Conservation (phyloP, 2,113 vertebrate species). For the Stercorarius parasiticus region DNA sequence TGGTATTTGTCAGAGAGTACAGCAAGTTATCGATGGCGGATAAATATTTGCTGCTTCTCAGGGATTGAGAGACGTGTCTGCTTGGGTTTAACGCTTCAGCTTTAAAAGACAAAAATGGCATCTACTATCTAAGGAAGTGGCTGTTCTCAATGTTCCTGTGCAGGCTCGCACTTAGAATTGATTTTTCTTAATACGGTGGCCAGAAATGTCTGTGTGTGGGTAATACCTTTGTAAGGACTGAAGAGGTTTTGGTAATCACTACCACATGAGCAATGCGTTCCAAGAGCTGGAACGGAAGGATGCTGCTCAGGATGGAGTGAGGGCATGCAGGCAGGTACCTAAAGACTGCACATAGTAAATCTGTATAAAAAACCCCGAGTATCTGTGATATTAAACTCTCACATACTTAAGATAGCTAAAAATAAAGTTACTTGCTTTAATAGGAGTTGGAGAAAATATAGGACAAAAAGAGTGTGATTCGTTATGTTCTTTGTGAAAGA, state of each 20-base stretch:
- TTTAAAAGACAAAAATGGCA: not conserved
- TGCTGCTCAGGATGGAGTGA: not conserved
- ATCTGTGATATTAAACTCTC: not conserved
- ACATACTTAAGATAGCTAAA: not conserved
- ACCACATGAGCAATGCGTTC: fast-evolving
- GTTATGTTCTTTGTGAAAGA: not conserved
- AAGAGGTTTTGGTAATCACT: not conserved
- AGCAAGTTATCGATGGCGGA: not conserved
- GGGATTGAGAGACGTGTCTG: not conserved
- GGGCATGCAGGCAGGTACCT: not conserved
- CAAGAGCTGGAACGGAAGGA: not conserved
- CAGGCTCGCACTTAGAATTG: not conserved
- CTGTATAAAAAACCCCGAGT: not conserved
- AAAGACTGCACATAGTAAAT: too few relatives aligned
- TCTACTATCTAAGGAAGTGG: not conserved
- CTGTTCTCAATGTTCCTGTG: not conserved
- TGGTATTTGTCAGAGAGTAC: not conserved
- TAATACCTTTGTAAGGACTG: not conserved
- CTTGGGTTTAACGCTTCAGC: not conserved
- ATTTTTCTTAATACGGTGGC: not conserved
- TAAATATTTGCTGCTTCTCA: not conserved
- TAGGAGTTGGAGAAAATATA: not conserved
- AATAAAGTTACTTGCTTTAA: not conserved
- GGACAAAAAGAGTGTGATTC: not conserved
- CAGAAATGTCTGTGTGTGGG: not conserved